Evolutionary conservation across 1,140 invertebrate genomes (phyloP).

Genomic region (Bactericera cockerelli): DNA sequence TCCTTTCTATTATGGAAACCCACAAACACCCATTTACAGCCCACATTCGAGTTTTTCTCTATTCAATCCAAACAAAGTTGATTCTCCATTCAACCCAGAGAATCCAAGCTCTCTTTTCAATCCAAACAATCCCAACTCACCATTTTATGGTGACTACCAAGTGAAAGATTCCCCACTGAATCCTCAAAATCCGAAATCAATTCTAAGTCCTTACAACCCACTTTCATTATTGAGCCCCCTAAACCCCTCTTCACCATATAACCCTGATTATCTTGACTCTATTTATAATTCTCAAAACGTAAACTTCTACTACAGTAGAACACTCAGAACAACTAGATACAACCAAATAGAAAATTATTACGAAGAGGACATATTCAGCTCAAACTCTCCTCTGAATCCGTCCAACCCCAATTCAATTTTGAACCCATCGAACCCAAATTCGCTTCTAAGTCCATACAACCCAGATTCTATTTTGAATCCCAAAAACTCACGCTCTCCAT

Average conservation of each 20-base stretch:
- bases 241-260: neutral
- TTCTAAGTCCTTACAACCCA: neutral
- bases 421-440: neutral
- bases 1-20: neutral
- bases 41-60: neutral
- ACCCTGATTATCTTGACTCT: neutral
- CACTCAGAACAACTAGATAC: no score
- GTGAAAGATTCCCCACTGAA: neutral
- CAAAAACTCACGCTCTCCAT: neutral
- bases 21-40: neutral
- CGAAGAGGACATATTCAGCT: no score
- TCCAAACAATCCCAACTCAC: neutral
- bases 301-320: neutral
- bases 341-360: no score
- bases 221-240: neutral
- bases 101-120: neutral
- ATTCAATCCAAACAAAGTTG: neutral
- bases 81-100: neutral
- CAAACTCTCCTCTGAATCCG: neutral
- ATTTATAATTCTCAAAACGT: neutral
- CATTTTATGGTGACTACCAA: neutral
- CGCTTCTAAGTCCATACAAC: neutral
- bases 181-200: neutral
- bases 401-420: neutral
- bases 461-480: neutral